These are phyloP conservation scores for Sylvilagus bachmani DNA, from an alignment of 2,113 vertebrate species.

Conservation along the genomic window DNA sequence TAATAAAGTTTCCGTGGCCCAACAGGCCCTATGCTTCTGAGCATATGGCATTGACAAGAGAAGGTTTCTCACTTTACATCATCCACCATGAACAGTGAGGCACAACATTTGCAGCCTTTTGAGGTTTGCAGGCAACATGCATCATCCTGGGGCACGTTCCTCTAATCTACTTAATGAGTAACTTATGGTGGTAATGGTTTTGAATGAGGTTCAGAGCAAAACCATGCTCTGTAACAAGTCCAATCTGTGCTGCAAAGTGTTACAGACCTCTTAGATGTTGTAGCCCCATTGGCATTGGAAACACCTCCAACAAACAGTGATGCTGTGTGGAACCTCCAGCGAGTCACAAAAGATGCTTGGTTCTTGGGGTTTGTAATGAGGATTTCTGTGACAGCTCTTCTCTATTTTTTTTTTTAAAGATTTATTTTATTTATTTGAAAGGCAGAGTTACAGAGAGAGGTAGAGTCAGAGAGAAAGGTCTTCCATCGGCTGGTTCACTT, in stretches of 20 bases:
- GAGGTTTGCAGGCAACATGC: neutral
- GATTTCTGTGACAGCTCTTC: neutral
- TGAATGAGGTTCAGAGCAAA: slow-evolving; percentile 11
- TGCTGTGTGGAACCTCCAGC: neutral
- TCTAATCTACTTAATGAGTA: slow-evolving; percentile 41
- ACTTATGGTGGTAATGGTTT: slow-evolving; percentile 23
- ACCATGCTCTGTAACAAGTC: neutral
- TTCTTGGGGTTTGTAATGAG: slow-evolving; percentile 7
- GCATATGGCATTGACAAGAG: neutral
- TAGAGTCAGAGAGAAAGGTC: too few species aligned
- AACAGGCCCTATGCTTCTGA: neutral
- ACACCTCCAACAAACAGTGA: neutral
- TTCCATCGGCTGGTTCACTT: too few species aligned
- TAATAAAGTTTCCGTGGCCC: neutral
- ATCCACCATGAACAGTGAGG: neutral
- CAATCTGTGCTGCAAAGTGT: neutral
- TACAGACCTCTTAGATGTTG: neutral
- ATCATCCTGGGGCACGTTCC: neutral
- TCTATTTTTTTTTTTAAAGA: neutral
- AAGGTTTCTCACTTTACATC: neutral
- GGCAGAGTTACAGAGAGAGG: too few species aligned
- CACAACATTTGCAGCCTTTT: neutral
- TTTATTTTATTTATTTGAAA: too few species aligned
- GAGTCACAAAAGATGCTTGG: neutral
- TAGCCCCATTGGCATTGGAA: neutral